Evolutionary conservation across 2,113 vertebrate genomes (phyloP).

Genomic region (Bos javanicus): DNA sequence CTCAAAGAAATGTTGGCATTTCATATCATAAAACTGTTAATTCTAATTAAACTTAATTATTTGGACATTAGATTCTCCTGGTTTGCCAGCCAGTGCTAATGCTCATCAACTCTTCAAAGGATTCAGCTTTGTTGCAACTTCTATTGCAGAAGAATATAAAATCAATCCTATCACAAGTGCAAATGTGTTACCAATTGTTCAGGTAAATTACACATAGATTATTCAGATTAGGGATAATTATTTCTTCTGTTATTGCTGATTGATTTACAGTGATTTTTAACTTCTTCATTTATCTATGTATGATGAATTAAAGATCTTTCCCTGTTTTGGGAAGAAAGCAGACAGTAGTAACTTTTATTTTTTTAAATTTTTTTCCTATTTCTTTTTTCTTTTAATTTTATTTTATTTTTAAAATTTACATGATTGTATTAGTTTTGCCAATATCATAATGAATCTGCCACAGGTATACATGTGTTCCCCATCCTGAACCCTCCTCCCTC

Average conservation of each 20-base stretch:
- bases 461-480: no score
- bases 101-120: constrained; percentile 99
- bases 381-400: no score
- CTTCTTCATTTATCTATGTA: not conserved
- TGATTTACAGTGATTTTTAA: not conserved
- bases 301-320: accelerated
- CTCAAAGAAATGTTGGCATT: constrained; percentile 16
- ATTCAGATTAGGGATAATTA: not conserved
- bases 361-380: no score
- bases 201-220: constrained; percentile 83
- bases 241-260: not conserved
- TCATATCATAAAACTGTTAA: not conserved
- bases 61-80: constrained; percentile 91
- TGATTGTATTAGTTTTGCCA: no score
- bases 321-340: not conserved
- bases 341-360: not conserved
- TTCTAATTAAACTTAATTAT: constrained; percentile 64
- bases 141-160: constrained; percentile 92
- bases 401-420: no score
- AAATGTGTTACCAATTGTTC: constrained; percentile 92
- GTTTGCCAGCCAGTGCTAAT: constrained; percentile 96
- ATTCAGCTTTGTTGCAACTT: constrained; percentile 97
- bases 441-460: no score
- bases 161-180: constrained; percentile 90
- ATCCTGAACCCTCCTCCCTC: no score